Evolutionary conservation across 2,113 vertebrate species (phyloP), one percentile per base, ranked within the genome.

Genomic region (Corythornis vintsioides): DNA sequence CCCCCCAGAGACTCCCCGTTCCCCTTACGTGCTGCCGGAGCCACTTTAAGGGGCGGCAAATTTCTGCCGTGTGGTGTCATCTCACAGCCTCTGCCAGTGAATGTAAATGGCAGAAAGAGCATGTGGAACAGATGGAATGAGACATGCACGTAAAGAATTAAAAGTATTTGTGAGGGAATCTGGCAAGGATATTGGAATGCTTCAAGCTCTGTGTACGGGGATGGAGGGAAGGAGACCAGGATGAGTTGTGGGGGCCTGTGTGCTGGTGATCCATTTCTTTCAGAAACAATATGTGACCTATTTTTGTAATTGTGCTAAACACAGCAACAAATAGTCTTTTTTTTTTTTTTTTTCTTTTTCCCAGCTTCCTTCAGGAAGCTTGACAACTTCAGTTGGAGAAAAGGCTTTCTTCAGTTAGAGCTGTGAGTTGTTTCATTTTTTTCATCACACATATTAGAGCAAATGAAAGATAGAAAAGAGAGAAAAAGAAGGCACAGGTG

Each of bases 81-180:
- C 91, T 96, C 94, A 6, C 96, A 93, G 94, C 14, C 91, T 94
- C 89, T 95, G 95, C 94, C 92, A 94, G 43, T 33, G 92, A 96
- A 94, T 91, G 91, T 77, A 96, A 96, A 96, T 95, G 96, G 96
- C 95, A 95, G 87, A 96, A 94, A 96, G 94, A 96, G 95, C 95
- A 77, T 95, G 96, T 91, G 94, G 95, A 96, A 95, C 96, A 96
- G 96, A 96, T 96, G 95, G 96, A 96, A 96, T 70, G 94, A 96
- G 95, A 96, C 94, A 94, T 87, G 95, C 92, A 96, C 87, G 92
- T 92, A 96, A 96, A 95, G 95, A 96, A 96, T 94, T 95, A 91
- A 96, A 95, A 95, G 92, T 96, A 96, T 96, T 96, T 95, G 95
- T 94, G 94, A 96, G 95, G 87, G 94, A 95, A 95, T 93, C 95